A percentile compares a stretch with the other conserved stretches of the same genome.
Conservation (phyloP, 1,140 invertebrate genomes). For the Latrodectus geometricus region DNA sequence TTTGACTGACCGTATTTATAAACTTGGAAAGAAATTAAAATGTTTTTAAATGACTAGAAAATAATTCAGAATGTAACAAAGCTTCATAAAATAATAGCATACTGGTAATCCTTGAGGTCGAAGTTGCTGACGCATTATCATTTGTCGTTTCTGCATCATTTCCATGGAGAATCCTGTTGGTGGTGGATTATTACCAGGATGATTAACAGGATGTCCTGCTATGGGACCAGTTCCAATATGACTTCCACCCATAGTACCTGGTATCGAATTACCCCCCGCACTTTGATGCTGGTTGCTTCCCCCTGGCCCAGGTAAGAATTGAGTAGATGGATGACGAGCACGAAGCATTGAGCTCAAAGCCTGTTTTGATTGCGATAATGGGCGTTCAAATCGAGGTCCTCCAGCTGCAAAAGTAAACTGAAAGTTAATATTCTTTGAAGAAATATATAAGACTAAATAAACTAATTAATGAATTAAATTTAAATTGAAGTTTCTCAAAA, state of each 20-base stretch:
- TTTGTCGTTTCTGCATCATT: conserved; percentile 65
- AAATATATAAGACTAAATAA: background rate
- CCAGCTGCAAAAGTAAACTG: conserved; percentile 22
- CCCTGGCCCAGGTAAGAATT: conserved; percentile 58
- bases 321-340: conserved; percentile 72
- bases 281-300: conserved; percentile 65
- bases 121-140: conserved; percentile 64
- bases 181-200: conserved; percentile 50
- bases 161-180: conserved; percentile 60
- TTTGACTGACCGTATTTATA: no score
- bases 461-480: no score
- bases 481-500: no score
- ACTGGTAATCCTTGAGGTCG: conserved; percentile 65
- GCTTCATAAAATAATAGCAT: background rate
- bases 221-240: conserved; percentile 63
- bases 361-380: conserved; percentile 82
- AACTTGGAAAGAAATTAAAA: background rate
- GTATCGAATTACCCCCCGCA: conserved; percentile 67
- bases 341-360: conserved; percentile 88
- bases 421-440: conserved; percentile 5
- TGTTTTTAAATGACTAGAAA: background rate
- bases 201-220: conserved; percentile 52
- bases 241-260: conserved; percentile 71
- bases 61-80: background rate
- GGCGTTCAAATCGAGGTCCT: conserved; percentile 71